phyloP scores from a whole-genome alignment of 2,797 vertebrate species.

The Dendrocincla fuliginosa region DNA sequence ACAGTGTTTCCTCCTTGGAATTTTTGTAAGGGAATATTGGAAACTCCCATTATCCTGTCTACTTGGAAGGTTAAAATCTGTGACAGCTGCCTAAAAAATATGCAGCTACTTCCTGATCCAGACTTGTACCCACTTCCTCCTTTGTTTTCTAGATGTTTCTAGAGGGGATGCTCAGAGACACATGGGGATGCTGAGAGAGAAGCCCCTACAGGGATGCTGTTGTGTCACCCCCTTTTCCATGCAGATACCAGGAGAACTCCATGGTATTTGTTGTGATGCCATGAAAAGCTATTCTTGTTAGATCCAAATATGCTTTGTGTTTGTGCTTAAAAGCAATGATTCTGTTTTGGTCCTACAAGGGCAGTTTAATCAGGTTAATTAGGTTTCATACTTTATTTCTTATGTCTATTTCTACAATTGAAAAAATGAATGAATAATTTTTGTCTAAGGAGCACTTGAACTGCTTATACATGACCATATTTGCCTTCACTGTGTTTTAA shows the following conservation, averaged over 20 bases:
- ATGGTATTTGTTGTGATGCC: fast-evolving
- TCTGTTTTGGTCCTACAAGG: neutral
- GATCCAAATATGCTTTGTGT: neutral
- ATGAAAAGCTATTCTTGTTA: neutral
- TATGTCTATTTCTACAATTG: neutral
- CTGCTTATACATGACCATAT: neutral
- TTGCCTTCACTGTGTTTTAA: neutral
- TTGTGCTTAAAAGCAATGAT: neutral
- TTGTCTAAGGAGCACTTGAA: neutral
- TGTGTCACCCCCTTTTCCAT: neutral
- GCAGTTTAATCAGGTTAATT: neutral
- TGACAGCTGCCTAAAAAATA: neutral
- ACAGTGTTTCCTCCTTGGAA: neutral
- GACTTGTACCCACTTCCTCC: neutral
- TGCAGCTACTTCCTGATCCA: neutral
- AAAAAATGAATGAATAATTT: neutral
- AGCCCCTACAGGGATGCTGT: neutral
- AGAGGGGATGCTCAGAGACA: fast-evolving
- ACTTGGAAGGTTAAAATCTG: neutral
- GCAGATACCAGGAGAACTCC: fast-evolving
- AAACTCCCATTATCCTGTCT: neutral
- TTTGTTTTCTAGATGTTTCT: neutral
- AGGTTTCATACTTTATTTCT: neutral
- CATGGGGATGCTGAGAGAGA: neutral
- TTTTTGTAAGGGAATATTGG: neutral